These are phyloP conservation scores for Capitulum mitella DNA, from an alignment of 2,888 invertebrate genomes.

Conservation along the genomic window DNA sequence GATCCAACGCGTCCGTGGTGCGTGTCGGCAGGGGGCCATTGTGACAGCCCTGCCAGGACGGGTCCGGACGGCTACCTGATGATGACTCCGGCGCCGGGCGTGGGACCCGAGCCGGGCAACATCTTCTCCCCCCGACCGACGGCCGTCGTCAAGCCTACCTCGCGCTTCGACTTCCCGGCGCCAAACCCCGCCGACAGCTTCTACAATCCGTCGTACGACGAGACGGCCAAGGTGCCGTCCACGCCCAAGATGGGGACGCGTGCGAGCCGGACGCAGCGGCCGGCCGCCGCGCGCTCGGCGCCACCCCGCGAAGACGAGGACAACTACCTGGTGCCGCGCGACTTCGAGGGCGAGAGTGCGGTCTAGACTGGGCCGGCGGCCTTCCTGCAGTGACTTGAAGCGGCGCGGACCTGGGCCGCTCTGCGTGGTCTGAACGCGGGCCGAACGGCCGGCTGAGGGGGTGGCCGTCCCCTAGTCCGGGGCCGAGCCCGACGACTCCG, in stretches of 20 bases:
- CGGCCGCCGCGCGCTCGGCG: constrained; percentile 62
- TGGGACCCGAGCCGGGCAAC: constrained; percentile 48
- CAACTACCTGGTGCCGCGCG: not conserved
- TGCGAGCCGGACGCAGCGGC: constrained; percentile 85
- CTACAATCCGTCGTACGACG: constrained; percentile 70
- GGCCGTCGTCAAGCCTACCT: constrained; percentile 87
- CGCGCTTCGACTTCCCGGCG: constrained; percentile 83
- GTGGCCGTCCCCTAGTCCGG: too few relatives aligned
- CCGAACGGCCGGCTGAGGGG: too few relatives aligned
- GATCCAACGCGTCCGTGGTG: too few relatives aligned
- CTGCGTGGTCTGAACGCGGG: too few relatives aligned
- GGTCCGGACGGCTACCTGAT: constrained; percentile 93
- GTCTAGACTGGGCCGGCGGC: too few relatives aligned
- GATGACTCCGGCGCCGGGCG: constrained; percentile 70
- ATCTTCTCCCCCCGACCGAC: constrained; percentile 44
- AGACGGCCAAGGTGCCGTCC: constrained; percentile 88
- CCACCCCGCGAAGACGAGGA: not conserved
- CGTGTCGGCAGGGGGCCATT: not conserved
- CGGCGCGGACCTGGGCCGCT: too few relatives aligned
- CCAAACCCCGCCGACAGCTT: not conserved
- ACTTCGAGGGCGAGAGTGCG: too few relatives aligned
- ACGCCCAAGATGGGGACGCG: constrained; percentile 92
- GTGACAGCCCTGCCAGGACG: constrained; percentile 52
- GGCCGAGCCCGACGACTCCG: too few relatives aligned
- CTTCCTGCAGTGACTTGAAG: too few relatives aligned